Evolutionary conservation across 2,888 invertebrate species (phyloP), one percentile per base, ranked within the genome.

Genomic region (Plemyria rubiginata): DNA sequence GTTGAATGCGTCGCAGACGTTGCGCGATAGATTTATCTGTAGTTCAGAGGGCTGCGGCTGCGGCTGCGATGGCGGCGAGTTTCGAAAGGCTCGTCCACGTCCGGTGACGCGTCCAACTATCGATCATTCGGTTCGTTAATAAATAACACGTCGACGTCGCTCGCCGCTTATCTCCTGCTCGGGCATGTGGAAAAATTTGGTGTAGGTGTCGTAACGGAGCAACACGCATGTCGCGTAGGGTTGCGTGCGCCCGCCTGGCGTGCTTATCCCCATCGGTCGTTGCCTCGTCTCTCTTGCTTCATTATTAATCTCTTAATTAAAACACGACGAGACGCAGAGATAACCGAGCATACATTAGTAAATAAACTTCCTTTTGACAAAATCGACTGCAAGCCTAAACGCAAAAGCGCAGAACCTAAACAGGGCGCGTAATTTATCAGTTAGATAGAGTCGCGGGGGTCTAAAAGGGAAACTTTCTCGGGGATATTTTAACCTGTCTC

Each of bases 61-160:
- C 48, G 49, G 59, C 71, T 75, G 73, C 77, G 75, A 75, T 77
- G 57, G 78, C 83, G 85, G 84, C 79, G 79, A 76, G 85, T 90
- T 92, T 90, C 89, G 91, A 91, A 91, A 91, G 90, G 87, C 88
- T 82, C 85, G 84, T 85, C 84, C 84, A 84, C 87, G 91, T 89
- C 90, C 91, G 91, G 90, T 86, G 90, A 89, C 90, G 90, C 90
- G 90, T 87, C 88, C 90, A 87, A 86, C 92, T 90, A 92, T 92
- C 92, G 91, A 92, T 92, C 92, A 92, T 92, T 92, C 92, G 90
- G 90, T 92, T 92, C 92, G 92, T 92, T 92, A 91, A 92, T 92
- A 92, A 92, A 92, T 91, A 91, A 91, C 90, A 92, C 90, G 91
- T 90, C 82, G 89, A 86, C 88, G 87, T 91, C 88, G 87, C 78